A percentile compares a stretch with the other conserved stretches of the same genome.
phyloP scores from a whole-genome alignment of 1,140 invertebrate species.

The Aphaenogaster rudis region DNA sequence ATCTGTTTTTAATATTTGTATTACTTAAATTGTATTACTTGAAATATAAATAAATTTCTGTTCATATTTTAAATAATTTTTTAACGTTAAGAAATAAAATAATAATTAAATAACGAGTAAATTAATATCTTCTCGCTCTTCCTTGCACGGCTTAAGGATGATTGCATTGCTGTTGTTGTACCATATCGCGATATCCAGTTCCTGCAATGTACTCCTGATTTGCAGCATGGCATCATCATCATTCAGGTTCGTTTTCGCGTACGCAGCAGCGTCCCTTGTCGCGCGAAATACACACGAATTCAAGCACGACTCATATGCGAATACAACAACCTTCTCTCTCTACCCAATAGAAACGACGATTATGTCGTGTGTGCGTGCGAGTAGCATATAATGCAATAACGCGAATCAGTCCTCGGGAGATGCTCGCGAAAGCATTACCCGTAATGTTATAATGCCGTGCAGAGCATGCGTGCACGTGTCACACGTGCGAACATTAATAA shows the following conservation, averaged over 20 bases:
- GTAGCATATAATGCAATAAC: conserved; percentile 67
- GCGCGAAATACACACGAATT: conserved; percentile 55
- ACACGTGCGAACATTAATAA: conserved; percentile 58
- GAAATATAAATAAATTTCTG: not conserved
- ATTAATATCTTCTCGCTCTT: not conserved
- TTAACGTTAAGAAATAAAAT: not conserved
- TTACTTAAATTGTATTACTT: not conserved
- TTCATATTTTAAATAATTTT: too few species aligned
- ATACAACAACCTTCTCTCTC: conserved; percentile 40
- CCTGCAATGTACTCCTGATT: conserved; percentile 43
- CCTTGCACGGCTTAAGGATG: conserved; percentile 8
- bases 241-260: conserved; percentile 58
- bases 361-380: conserved; percentile 52
- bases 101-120: not conserved
- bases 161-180: conserved; percentile 13
- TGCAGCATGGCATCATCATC: conserved; percentile 37
- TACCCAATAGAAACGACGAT: conserved; percentile 36
- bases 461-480: conserved; percentile 28
- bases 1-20: not conserved
- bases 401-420: conserved; percentile 66
- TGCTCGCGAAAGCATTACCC: conserved; percentile 72
- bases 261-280: conserved; percentile 47
- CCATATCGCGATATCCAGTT: conserved; percentile 15
- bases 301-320: conserved; percentile 52
- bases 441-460: conserved; percentile 71